Conservation (phyloP, 2,888 invertebrate genomes). For the Brenthis daphne region DNA sequence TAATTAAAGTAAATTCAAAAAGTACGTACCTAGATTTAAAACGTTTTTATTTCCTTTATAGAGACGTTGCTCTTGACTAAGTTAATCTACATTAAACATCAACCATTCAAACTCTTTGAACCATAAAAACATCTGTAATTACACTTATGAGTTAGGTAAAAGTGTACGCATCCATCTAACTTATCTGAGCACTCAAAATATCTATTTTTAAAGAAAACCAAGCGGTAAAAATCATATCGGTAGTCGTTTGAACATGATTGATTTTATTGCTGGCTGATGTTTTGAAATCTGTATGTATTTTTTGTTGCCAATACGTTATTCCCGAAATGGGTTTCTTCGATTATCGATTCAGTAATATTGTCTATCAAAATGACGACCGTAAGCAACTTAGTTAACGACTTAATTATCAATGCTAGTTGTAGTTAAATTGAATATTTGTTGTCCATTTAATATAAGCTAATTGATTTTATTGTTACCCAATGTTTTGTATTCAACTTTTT, state of each 20-base stretch:
- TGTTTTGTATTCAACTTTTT: constrained; percentile 18
- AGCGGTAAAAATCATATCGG: constrained; percentile 70
- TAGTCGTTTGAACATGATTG: constrained; percentile 72
- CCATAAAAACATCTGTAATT: constrained; percentile 29
- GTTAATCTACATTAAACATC: constrained; percentile 8
- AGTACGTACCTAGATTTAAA: not conserved
- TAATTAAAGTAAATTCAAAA: not conserved
- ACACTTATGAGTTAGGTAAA: constrained; percentile 49
- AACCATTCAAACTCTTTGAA: constrained; percentile 19
- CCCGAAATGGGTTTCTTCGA: constrained; percentile 32
- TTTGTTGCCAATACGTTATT: constrained; percentile 45
- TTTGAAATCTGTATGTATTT: constrained; percentile 62
- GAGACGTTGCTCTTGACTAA: constrained; percentile 6
- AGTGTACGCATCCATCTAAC: constrained; percentile 62
- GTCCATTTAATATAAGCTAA: constrained; percentile 22
- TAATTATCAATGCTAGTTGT: not conserved
- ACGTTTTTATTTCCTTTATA: not conserved
- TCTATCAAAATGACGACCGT: not conserved
- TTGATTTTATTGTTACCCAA: constrained; percentile 20
- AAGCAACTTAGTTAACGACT: not conserved
- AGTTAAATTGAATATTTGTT: not conserved
- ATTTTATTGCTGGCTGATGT: constrained; percentile 74
- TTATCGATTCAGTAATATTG: constrained; percentile 1
- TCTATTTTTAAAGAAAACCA: constrained; percentile 76
- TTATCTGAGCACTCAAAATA: constrained; percentile 77